A percentile compares a stretch with the other conserved stretches of the same genome.
These are phyloP conservation scores for Poeciliopsis turneri DNA, from an alignment of 2,797 vertebrate genomes.

Conservation along the genomic window DNA sequence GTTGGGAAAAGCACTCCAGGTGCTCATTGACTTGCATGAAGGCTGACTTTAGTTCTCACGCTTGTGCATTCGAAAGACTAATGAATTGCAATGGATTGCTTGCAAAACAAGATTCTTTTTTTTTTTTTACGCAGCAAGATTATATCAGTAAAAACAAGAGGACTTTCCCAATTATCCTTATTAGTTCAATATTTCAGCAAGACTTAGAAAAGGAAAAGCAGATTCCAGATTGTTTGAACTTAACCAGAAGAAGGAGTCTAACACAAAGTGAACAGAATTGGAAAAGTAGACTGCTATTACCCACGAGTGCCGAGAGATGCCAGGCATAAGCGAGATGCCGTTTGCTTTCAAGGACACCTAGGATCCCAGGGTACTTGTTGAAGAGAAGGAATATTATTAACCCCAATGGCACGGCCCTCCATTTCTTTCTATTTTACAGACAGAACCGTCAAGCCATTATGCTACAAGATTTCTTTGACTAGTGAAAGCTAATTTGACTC, in stretches of 20 bases:
- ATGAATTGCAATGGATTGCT: conserved; percentile 78
- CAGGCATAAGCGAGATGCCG: conserved; percentile 75
- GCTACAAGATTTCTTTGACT: conserved; percentile 82
- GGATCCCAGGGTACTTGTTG: conserved; percentile 87
- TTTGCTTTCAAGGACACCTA: conserved; percentile 84
- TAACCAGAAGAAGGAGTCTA: conserved; percentile 23
- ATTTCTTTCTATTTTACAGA: conserved; percentile 81
- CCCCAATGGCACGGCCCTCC: conserved; percentile 82
- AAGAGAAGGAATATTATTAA: conserved; percentile 90
- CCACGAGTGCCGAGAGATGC: conserved; percentile 73
- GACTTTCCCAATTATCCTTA: conserved; percentile 56
- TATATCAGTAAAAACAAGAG: conserved; percentile 56
- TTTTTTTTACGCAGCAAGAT: conserved; percentile 54
- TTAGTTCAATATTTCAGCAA: conserved; percentile 37
- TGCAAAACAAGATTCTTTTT: conserved; percentile 45
- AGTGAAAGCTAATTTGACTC: conserved; percentile 87
- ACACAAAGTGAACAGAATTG: conserved; percentile 43
- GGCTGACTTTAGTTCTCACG: conserved; percentile 79
- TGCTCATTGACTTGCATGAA: conserved; percentile 87
- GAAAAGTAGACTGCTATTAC: conserved; percentile 70
- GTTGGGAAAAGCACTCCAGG: conserved; percentile 82
- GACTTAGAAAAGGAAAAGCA: conserved; percentile 27
- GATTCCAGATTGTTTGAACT: conserved; percentile 25
- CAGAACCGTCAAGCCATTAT: conserved; percentile 82
- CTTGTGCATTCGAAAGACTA: conserved; percentile 72